Evolutionary conservation across 53 echinoderm and acorn worm species (phyloP), one percentile per base, ranked within the genome.

Genomic region (Apostichopus leukothele): DNA sequence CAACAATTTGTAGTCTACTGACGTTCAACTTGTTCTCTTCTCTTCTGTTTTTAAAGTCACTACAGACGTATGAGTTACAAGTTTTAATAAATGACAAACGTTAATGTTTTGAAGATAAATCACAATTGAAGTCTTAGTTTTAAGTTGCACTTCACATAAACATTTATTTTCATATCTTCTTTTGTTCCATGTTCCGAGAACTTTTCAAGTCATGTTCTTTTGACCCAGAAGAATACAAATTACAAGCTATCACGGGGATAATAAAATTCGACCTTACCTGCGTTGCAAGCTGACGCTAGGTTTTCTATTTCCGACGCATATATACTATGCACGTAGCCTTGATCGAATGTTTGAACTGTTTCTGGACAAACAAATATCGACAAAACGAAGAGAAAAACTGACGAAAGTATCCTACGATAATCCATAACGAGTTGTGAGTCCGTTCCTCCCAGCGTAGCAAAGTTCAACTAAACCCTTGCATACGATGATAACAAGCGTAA

Each of bases 251-350:
- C 53, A 55, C 5, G 12, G 55, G 22, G 25, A 57, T 19, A 54
- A 81, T 81, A 81, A 81, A 81, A 81, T 16, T 21, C 18, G 23
- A 55, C 19, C 81, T 81, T 23, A 81, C 81, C 81, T 81, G 81
- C 81, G 59, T 81, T 81, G 55, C 81, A 81, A 54, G 81, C 81
- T 81, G 81, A 81, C 11, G 81, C 81, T 55, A 81, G 81, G 59
- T 81, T 81, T 81, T 81, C 81, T 59, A 81, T 81, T 22, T 81
- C 81, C 59, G 81, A 81, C 19, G 81, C 81, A 55, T 59, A 59
- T 81, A 81, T 81, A 59, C 23, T 81, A 81, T 81, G 53, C 81
- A 81, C 60, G 81, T 55, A 59, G 54, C 81, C 81, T 59, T 81
- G 81, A 23, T 81, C 81, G 81, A 81, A 81, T 81, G 81, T 51